Percentiles rank a stretch among this genome's conserved stretches.
These are phyloP conservation scores for Larimichthys polyactis DNA, from an alignment of 2,113 vertebrate species.

Conservation along the genomic window DNA sequence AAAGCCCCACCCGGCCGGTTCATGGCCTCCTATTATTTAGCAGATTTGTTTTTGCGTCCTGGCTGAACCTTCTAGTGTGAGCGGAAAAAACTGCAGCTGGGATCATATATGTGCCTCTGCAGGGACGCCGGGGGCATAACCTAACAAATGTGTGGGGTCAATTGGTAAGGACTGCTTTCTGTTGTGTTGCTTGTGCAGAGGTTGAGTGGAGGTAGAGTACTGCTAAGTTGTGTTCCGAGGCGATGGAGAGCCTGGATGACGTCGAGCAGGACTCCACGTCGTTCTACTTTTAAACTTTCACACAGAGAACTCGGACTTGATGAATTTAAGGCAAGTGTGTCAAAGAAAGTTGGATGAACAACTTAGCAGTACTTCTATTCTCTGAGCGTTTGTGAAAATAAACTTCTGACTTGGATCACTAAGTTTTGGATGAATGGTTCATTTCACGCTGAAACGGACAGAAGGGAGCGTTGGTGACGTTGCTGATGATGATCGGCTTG, in stretches of 20 bases:
- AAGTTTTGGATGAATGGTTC: slow-evolving; percentile 48
- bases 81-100: slow-evolving; percentile 66
- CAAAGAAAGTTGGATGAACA: slow-evolving; percentile 14
- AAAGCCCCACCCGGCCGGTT: slow-evolving; percentile 39
- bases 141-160: slow-evolving; percentile 89
- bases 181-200: slow-evolving; percentile 52
- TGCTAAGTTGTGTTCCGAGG: slow-evolving; percentile 45
- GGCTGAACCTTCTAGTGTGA: slow-evolving; percentile 84
- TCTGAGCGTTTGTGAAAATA: slow-evolving; percentile 40
- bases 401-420: slow-evolving; percentile 33
- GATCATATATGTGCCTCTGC: slow-evolving; percentile 83
- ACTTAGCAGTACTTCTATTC: slow-evolving; percentile 40
- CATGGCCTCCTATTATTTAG: slow-evolving; percentile 81
- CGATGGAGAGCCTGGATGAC: slow-evolving; percentile 41
- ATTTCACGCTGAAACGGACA: slow-evolving; percentile 31
- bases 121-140: slow-evolving; percentile 80
- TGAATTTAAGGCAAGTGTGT: slow-evolving; percentile 52
- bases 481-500: slow-evolving; percentile 40
- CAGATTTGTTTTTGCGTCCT: slow-evolving; percentile 79
- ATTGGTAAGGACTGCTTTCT: slow-evolving; percentile 83
- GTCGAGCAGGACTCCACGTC: background rate
- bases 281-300: slow-evolving; percentile 18
- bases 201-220: slow-evolving; percentile 40
- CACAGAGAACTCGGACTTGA: slow-evolving; percentile 51
- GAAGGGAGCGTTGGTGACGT: slow-evolving; percentile 30